A percentile compares a stretch with the other conserved stretches of the same genome.
phyloP scores from a whole-genome alignment of 2,113 vertebrate genomes.

The Paramisgurnus dabryanus region DNA sequence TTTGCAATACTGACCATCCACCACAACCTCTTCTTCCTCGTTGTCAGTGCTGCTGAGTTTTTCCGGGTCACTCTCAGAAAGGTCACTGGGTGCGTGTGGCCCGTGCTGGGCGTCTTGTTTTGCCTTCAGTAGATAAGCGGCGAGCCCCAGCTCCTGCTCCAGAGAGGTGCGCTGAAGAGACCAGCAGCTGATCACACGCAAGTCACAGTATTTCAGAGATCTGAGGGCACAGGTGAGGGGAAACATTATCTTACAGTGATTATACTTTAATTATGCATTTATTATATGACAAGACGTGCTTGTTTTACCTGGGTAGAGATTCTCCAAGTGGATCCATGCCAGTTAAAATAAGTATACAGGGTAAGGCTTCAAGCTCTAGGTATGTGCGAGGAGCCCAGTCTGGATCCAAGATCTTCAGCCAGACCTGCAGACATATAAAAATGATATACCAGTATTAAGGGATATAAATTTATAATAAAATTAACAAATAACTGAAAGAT shows the following conservation, averaged over 20 bases:
- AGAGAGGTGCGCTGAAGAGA: constrained; percentile 87
- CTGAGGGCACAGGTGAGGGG: constrained; percentile 63
- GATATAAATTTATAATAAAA: neutral
- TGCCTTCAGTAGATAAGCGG: constrained; percentile 86
- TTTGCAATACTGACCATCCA: constrained; percentile 74
- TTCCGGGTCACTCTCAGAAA: constrained; percentile 88
- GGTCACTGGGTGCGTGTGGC: constrained; percentile 71
- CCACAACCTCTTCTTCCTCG: constrained; percentile 86
- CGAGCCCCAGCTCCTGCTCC: constrained; percentile 95
- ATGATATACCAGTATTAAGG: neutral
- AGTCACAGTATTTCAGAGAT: constrained; percentile 94
- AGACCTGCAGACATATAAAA: constrained; percentile 72
- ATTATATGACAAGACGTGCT: too few relatives aligned
- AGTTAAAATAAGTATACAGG: constrained; percentile 93
- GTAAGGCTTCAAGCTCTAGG: constrained; percentile 91
- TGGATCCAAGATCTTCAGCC: constrained; percentile 90
- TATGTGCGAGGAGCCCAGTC: constrained; percentile 93
- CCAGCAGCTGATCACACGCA: constrained; percentile 90
- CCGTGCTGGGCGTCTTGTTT: constrained; percentile 71
- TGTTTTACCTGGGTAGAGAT: constrained; percentile 85
- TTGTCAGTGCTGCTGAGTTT: constrained; percentile 94
- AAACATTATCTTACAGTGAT: too few relatives aligned
- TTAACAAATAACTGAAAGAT: neutral
- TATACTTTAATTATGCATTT: too few relatives aligned
- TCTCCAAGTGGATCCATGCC: constrained; percentile 92